These are phyloP conservation scores for Anarsia innoxiella DNA, from an alignment of 2,888 invertebrate genomes.

Conservation along the genomic window DNA sequence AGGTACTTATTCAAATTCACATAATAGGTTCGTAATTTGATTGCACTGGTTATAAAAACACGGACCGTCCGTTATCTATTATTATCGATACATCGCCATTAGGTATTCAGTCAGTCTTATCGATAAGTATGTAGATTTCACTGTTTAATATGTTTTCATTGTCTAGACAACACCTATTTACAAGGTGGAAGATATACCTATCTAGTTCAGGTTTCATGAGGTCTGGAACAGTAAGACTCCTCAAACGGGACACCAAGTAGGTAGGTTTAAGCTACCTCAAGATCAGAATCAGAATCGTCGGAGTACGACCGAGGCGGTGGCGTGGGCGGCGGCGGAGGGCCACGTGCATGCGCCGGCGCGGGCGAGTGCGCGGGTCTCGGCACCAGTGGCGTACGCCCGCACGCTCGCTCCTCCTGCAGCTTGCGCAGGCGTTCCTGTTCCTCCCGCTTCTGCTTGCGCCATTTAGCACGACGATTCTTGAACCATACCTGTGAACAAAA, in stretches of 20 bases:
- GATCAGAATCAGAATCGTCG: slow-evolving; percentile 86
- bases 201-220: not conserved
- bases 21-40: too few relatives aligned
- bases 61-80: too few relatives aligned
- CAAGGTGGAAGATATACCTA: too few relatives aligned
- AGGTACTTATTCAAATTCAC: too few relatives aligned
- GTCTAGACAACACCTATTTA: too few relatives aligned
- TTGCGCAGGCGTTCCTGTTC: slow-evolving; percentile 88
- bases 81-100: too few relatives aligned
- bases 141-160: too few relatives aligned
- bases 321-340: slow-evolving; percentile 31
- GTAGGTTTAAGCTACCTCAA: slow-evolving; percentile 84
- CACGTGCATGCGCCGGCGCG: slow-evolving; percentile 32
- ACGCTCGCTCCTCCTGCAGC: slow-evolving; percentile 84
- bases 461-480: slow-evolving; percentile 96
- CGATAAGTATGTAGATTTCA: too few relatives aligned
- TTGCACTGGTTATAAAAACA: too few relatives aligned
- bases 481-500: slow-evolving; percentile 90
- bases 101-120: too few relatives aligned
- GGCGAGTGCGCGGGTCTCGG: slow-evolving; percentile 48
- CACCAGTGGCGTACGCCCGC: slow-evolving; percentile 54
- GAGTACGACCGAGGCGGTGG: slow-evolving; percentile 66
- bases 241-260: too few relatives aligned
- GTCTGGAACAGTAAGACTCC: not conserved
- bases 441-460: slow-evolving; percentile 96